Evolutionary conservation across 2,888 invertebrate species (phyloP).

Genomic region (Aquatica leii): DNA sequence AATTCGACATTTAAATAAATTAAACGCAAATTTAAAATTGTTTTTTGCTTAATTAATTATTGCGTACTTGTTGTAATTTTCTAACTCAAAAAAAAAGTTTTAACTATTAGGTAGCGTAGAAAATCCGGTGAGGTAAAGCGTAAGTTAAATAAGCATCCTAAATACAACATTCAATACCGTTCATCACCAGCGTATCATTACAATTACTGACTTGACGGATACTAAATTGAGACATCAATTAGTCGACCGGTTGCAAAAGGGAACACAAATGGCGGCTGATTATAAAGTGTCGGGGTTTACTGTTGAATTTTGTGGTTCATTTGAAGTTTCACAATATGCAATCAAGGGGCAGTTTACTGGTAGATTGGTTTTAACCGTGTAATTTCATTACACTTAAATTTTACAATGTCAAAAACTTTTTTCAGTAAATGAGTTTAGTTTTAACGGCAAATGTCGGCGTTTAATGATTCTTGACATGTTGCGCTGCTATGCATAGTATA

Average conservation of each 20-base stretch:
- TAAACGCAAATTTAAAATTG: no score
- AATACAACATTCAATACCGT: slow-evolving; percentile 42
- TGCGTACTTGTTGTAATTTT: no score
- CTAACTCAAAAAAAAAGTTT: no score
- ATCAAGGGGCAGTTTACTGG: slow-evolving; percentile 44
- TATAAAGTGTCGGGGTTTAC: slow-evolving; percentile 46
- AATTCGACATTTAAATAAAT: no score
- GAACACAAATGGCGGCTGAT: slow-evolving; percentile 47
- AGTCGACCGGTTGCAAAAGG: slow-evolving; percentile 40
- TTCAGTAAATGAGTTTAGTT: no score
- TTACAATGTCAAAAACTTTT: no score
- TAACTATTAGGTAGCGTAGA: no score
- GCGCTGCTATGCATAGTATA: no score
- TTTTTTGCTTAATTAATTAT: no score
- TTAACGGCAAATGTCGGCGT: no score
- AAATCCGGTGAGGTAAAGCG: no score
- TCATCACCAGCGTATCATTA: slow-evolving; percentile 49
- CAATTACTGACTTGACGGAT: slow-evolving; percentile 48
- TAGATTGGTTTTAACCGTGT: slow-evolving; percentile 44
- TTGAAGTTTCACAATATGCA: slow-evolving; percentile 49
- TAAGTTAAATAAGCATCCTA: slow-evolving; percentile 17
- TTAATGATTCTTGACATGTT: no score
- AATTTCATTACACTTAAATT: slow-evolving; percentile 44
- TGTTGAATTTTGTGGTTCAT: slow-evolving; percentile 50
- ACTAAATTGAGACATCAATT: slow-evolving; percentile 50